phyloP scores from a whole-genome alignment of 1,140 invertebrate species.

The Coboldia fuscipes region DNA sequence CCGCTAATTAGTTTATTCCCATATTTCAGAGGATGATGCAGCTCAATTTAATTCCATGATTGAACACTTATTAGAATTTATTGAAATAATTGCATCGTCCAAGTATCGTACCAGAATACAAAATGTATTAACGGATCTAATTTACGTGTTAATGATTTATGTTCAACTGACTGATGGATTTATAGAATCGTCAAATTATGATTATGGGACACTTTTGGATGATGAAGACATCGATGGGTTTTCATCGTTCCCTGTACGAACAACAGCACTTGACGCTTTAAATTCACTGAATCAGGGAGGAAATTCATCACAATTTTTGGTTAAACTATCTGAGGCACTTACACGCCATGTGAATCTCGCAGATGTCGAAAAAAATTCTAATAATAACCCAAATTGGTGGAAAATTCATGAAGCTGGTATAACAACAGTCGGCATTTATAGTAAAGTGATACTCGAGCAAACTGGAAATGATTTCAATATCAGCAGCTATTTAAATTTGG shows the following conservation, averaged over 20 bases:
- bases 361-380: conserved; percentile 23
- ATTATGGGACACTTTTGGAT: conserved; percentile 54
- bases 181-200: conserved; percentile 41
- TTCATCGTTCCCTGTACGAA: no score
- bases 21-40: conserved; percentile 29
- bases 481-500: conserved; percentile 37
- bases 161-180: conserved; percentile 63
- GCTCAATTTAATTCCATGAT: conserved; percentile 52
- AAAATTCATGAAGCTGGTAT: conserved; percentile 56
- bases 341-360: conserved; percentile 39
- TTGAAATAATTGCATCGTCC: conserved; percentile 38
- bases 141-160: conserved; percentile 53
- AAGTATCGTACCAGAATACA: conserved; percentile 37
- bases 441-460: conserved; percentile 31
- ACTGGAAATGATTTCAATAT: conserved; percentile 47
- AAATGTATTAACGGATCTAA: conserved; percentile 41
- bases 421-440: conserved; percentile 35
- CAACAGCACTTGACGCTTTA: background rate
- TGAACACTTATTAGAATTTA: conserved; percentile 58
- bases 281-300: conserved; percentile 31
- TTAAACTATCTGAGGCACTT: conserved; percentile 36
- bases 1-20: background rate
- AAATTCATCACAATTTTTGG: conserved; percentile 38
- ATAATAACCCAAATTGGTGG: conserved; percentile 46
- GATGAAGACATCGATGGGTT: conserved; percentile 46